Conservation (phyloP, 2,113 vertebrate genomes). For the Castor canadensis region DNA sequence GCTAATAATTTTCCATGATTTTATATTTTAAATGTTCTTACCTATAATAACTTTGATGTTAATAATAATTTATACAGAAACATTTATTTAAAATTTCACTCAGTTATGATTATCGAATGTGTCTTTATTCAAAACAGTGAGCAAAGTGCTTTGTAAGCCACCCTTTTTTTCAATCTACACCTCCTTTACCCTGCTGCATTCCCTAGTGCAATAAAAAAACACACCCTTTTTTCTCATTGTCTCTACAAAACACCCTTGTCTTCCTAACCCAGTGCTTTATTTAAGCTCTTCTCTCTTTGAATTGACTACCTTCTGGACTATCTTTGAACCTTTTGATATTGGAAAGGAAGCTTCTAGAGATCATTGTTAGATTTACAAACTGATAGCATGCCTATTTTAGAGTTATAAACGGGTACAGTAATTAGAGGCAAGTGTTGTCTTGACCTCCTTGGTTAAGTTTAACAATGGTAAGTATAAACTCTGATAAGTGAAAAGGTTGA, state of each 20-base stretch:
- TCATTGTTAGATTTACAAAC: not conserved
- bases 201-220: not conserved
- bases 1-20: not conserved
- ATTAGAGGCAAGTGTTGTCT: not conserved
- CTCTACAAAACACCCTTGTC: not conserved
- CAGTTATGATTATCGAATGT: not conserved
- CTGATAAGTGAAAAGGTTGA: not conserved
- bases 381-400: not conserved
- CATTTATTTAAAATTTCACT: not conserved
- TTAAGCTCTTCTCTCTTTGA: not conserved
- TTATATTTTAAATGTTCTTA: not conserved
- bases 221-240: not conserved
- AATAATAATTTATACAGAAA: slow-evolving; percentile 2
- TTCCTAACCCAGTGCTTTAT: not conserved
- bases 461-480: not conserved
- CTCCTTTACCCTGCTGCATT: not conserved
- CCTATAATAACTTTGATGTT: not conserved
- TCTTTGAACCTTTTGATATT: not conserved
- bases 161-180: rapidly evolving
- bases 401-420: not conserved
- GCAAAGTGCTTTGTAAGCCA: not conserved
- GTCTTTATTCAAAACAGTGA: not conserved
- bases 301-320: not conserved
- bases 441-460: not conserved
- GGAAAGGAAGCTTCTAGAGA: not conserved